Evolutionary conservation across 2,888 invertebrate species (phyloP).

Genomic region (Ophraella communa): DNA sequence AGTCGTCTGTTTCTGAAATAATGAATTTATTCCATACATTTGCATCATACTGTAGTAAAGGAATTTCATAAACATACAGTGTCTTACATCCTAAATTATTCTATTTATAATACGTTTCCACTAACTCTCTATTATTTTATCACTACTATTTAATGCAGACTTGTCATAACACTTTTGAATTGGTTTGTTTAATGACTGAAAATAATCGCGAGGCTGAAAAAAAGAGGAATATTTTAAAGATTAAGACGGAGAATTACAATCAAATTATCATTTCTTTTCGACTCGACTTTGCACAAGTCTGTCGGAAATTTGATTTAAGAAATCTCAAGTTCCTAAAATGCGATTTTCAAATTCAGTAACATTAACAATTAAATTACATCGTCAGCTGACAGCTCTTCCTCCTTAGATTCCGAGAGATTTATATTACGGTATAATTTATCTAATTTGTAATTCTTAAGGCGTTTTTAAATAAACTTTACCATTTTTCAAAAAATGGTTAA

Average conservation of each 20-base stretch:
- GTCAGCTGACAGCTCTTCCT: not conserved
- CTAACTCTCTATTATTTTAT: too few species aligned
- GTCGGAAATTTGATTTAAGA: not conserved
- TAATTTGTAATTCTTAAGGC: not conserved
- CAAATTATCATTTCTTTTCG: not conserved
- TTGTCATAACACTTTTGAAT: too few species aligned
- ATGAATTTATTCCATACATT: too few species aligned
- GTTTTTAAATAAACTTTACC: not conserved
- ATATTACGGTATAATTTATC: not conserved
- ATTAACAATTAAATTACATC: not conserved
- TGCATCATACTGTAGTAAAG: too few species aligned
- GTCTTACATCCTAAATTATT: too few species aligned
- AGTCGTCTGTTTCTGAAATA: too few species aligned
- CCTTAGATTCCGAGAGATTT: not conserved
- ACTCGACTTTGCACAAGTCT: not conserved
- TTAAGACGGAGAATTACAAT: not conserved
- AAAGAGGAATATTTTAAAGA: not conserved
- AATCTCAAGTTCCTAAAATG: not conserved
- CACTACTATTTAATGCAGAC: too few species aligned
- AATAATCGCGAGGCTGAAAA: too few species aligned
- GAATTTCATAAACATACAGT: too few species aligned
- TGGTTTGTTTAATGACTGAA: too few species aligned
- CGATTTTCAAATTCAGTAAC: slow-evolving; percentile 1
- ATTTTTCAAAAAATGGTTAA: not conserved
- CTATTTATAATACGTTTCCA: too few species aligned